Base-by-base conservation (phyloP, 2,797 vertebrate genomes). In the Girardinus metallicus region DNA sequence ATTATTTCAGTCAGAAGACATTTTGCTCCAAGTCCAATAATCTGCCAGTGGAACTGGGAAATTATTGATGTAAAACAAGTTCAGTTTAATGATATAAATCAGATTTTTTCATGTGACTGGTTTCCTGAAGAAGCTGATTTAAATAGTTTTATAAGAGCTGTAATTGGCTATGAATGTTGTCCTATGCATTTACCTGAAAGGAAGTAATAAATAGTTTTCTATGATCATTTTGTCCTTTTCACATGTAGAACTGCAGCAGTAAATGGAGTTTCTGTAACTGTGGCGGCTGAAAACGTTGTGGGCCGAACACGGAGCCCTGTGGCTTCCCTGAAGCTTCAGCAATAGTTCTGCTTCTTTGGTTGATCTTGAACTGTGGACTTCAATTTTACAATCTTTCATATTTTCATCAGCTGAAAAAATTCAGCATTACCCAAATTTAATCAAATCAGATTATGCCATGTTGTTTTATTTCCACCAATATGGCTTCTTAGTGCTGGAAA, bases 211-310 rank as follows among this genome's bases (percentile, higher is more conserved):
- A 18, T 16, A 7, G 47, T 49, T 49, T 47, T 49, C 18, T 49
- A 49, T 49, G 16, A 21, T 7, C 5, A 21, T 49, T 49, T 49
- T 49, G 47, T 49, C 5, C 2, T 44, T 13, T 12, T 44, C 43
- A 44, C 2, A 9, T 46, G 1, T 49, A 49, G 5, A 49, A 21
- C 5, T 21, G 93, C 93, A 94, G 93, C 93, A 90, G 91, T 88
- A 92, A 93, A 92, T 91, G 94, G 92, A 92, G 93, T 78, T 87
- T 86, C 82, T 90, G 79, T 79, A 84, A 85, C 85, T 80, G 88
- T 13, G 88, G 83, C 85, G 83, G 85, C 82, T 88, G 91, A 92
- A 91, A 91, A 87, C 89, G 83, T 87, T 90, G 83, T 70, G 86
- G 93, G 90, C 89, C 84, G 85, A 79, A 88, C 90, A 88, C 74